Conservation (phyloP, 2,888 invertebrate genomes). For the Pandemis cinnamomeana region DNA sequence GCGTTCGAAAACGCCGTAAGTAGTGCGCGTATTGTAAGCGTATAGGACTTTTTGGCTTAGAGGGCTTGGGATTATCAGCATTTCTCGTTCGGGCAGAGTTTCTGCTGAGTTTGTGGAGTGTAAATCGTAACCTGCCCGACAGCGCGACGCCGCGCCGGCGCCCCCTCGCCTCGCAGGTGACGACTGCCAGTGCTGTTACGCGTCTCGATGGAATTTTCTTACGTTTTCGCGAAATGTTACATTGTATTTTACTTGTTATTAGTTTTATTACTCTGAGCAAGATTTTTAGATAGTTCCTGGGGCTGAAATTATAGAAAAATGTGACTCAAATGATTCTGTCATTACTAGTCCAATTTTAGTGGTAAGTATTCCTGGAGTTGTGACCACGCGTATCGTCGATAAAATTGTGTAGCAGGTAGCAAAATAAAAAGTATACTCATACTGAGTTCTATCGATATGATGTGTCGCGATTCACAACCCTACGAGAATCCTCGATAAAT, state of each 20-base stretch:
- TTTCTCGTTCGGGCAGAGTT: slow-evolving; percentile 76
- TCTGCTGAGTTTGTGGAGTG: slow-evolving; percentile 83
- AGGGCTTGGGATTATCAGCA: slow-evolving; percentile 81
- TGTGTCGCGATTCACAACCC: slow-evolving; percentile 53
- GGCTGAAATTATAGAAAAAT: not conserved
- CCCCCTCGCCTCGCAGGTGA: slow-evolving; percentile 75
- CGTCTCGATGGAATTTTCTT: slow-evolving; percentile 47
- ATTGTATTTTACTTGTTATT: not conserved
- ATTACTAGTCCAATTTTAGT: not conserved
- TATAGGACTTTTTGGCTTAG: slow-evolving; percentile 34
- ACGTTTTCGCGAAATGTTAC: slow-evolving; percentile 42
- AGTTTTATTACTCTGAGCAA: not conserved
- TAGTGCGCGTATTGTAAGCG: slow-evolving; percentile 7
- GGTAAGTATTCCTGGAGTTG: not conserved
- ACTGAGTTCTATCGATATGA: slow-evolving; percentile 45
- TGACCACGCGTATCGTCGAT: not conserved
- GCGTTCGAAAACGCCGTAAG: slow-evolving; percentile 24
- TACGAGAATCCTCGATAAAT: slow-evolving; percentile 77
- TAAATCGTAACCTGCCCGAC: slow-evolving; percentile 85
- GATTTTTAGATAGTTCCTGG: not conserved
- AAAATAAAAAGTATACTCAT: not conserved
- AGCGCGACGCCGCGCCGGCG: slow-evolving; percentile 72
- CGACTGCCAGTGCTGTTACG: slow-evolving; percentile 64
- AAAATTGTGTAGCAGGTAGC: not conserved
- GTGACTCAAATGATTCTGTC: not conserved